Conservation (phyloP, 2,888 invertebrate species). For the Holacanthella duospinosa region DNA sequence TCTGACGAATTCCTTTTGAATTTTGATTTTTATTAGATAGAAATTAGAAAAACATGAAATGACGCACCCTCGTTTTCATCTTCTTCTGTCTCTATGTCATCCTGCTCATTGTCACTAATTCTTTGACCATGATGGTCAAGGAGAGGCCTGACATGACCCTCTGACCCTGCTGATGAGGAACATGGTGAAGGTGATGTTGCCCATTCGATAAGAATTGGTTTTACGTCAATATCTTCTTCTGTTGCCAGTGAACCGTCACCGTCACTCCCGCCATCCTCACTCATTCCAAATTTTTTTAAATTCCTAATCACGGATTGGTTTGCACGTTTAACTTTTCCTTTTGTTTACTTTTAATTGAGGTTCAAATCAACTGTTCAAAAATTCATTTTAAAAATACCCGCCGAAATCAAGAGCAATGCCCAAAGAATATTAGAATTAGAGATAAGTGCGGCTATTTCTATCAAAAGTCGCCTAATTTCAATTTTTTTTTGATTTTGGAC, state of each 20-base stretch:
- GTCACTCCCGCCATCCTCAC: constrained; percentile 14
- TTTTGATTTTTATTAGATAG: too few species aligned
- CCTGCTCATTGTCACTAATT: neutral
- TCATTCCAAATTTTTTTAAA: neutral
- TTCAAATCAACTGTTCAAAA: neutral
- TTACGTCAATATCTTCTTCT: constrained; percentile 21
- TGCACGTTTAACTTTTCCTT: neutral
- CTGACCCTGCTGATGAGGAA: neutral
- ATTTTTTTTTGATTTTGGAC: too few species aligned
- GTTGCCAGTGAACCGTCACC: constrained; percentile 12
- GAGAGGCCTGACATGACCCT: neutral
- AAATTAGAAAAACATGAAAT: too few species aligned
- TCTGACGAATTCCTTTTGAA: too few species aligned
- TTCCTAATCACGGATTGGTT: neutral
- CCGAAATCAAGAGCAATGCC: neutral
- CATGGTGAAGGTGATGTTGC: constrained; percentile 3
- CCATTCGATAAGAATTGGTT: constrained; percentile 27
- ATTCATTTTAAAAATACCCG: neutral
- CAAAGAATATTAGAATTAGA: too few species aligned
- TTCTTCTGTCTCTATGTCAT: constrained; percentile 20
- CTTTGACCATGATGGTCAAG: neutral
- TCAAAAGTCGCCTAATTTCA: too few species aligned
- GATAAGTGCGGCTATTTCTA: too few species aligned
- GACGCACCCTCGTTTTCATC: constrained; percentile 27
- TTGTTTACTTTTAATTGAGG: too few species aligned